Percentiles rank a stretch among this genome's conserved stretches.
These are phyloP conservation scores for Oncorhynchus gorbuscha DNA, from an alignment of 2,113 vertebrate species.

Conservation along the genomic window DNA sequence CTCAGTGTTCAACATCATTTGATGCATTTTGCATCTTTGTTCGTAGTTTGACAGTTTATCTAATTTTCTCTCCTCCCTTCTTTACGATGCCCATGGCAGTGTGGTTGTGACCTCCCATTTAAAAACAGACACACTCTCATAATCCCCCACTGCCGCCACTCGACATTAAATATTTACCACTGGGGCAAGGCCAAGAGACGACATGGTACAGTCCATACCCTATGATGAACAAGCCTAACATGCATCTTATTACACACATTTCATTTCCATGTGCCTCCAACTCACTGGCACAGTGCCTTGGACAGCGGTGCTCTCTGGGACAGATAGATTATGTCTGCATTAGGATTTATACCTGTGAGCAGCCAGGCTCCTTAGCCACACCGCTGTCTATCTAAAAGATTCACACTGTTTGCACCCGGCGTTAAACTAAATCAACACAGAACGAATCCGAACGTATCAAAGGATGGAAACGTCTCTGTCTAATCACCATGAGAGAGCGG, in stretches of 20 bases:
- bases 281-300: conserved; percentile 8
- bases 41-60: conserved; percentile 38
- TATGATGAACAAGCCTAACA: conserved; percentile 44
- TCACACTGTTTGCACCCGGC: conserved; percentile 45
- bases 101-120: conserved; percentile 42
- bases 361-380: conserved; percentile 52
- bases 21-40: conserved; percentile 26
- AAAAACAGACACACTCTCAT: conserved; percentile 53
- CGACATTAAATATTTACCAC: conserved; percentile 52
- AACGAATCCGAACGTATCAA: conserved; percentile 51
- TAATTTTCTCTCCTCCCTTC: conserved; percentile 11
- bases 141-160: conserved; percentile 31
- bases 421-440: conserved; percentile 51
- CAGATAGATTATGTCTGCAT: background rate
- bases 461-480: conserved; percentile 33
- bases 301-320: background rate
- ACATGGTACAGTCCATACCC: conserved; percentile 40
- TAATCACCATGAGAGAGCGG: conserved; percentile 39
- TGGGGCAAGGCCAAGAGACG: conserved; percentile 47
- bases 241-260: conserved; percentile 51
- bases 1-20: conserved; percentile 11
- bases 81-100: conserved; percentile 36
- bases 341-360: conserved; percentile 35
- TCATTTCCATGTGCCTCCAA: conserved; percentile 49
- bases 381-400: conserved; percentile 50